These are phyloP conservation scores for Acinonyx jubatus DNA, from an alignment of 2,113 vertebrate species.

Conservation along the genomic window DNA sequence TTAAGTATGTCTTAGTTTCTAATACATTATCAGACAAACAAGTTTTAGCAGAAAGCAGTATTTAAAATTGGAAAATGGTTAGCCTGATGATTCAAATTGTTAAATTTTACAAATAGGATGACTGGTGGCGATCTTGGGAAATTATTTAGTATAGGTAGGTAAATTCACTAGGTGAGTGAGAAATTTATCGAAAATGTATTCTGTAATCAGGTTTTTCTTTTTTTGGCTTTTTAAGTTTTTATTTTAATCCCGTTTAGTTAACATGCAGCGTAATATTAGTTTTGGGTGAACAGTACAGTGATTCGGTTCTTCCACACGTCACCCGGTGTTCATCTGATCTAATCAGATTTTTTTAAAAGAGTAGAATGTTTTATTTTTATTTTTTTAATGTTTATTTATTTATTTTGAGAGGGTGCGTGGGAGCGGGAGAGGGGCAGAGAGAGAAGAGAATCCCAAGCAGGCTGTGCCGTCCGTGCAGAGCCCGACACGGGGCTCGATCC, in stretches of 20 bases:
- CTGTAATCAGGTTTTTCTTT: background rate
- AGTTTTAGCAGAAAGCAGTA: constrained; percentile 42
- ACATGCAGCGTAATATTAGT: background rate
- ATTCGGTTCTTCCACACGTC: background rate
- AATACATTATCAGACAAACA: constrained; percentile 17
- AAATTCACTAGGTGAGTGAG: constrained; percentile 10
- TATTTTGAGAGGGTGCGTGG: too few species aligned
- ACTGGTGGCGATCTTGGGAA: background rate
- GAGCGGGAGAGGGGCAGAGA: too few species aligned
- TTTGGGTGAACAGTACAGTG: background rate
- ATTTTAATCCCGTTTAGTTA: background rate
- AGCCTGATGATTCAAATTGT: constrained; percentile 25
- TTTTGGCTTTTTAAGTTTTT: background rate
- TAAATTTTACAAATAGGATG: constrained; percentile 13
- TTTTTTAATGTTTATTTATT: too few species aligned
- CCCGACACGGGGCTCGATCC: too few species aligned
- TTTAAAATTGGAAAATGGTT: constrained; percentile 39
- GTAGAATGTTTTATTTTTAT: too few species aligned
- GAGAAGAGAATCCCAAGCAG: too few species aligned
- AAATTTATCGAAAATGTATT: constrained; percentile 5
- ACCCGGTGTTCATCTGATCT: background rate
- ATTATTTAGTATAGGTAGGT: background rate
- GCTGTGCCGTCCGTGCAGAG: too few species aligned
- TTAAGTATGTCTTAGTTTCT: constrained; percentile 54
- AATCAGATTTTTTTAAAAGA: background rate